Base-by-base conservation (phyloP, 2,113 vertebrate genomes). In the Eulemur rufifrons region DNA sequence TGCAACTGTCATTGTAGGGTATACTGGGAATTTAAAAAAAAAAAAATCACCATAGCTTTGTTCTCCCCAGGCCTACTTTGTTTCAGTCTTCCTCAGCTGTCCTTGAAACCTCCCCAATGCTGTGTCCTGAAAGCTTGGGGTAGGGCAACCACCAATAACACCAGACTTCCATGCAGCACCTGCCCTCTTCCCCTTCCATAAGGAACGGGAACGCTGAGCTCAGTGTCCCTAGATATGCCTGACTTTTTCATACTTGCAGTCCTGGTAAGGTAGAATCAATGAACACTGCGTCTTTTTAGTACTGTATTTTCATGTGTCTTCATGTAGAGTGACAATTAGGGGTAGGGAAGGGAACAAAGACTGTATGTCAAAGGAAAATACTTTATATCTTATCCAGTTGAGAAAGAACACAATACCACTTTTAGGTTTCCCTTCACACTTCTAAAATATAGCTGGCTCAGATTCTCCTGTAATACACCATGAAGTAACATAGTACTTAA, bases 401-500 rank as follows among this genome's bases (percentile, higher is more conserved):
- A 92, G 73, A 78, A 66, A 71, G 47, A 84, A 59, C 50, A 88
- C 23, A 47, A 85, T 20, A 47, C 10, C 20, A 61, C 45, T 69
- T 90, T 66, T 21, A 86, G 68, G 18, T 54, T 80, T 96, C 25
- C 37, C 27, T 12, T 97, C 5, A 11, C 29, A 63, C 11, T 90
- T 94, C 81, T 95, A 13, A 10, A 77, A 89, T 18, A 15, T 64
- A 96, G 37, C 32, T 18, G n/a, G 66, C 42, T 81, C 64, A 32
- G 90, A 95, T 95, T 93, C 34, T 78, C 34, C 89, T 56, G 25
- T 92, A 80, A 78, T 92, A 80, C 77, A 14, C 64, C 21, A 2
- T 0, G 84, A 92, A 96, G 52, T 88, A 97, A 78, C 61, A 86
- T 92, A 18, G 78, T 84, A 90, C 89, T 95, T 73, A 95, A 97